These are phyloP conservation scores for Leptestheria dahalacensis DNA, from an alignment of 1,140 invertebrate species.

Conservation along the genomic window DNA sequence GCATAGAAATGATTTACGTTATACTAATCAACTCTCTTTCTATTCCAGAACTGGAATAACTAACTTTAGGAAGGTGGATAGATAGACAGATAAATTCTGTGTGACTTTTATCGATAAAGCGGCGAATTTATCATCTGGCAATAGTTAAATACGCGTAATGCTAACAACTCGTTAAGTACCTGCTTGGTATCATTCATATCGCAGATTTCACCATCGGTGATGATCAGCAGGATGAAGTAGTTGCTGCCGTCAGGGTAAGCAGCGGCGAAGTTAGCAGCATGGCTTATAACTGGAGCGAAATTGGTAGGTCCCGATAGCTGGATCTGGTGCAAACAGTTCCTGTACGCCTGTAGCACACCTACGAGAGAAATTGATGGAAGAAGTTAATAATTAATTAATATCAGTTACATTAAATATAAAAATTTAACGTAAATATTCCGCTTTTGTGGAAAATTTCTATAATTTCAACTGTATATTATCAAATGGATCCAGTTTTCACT, in stretches of 20 bases:
- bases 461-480: no score
- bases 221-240: conserved; percentile 46
- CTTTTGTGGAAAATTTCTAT: no score
- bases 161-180: not conserved
- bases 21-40: no score
- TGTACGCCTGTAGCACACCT: conserved; percentile 25
- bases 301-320: conserved; percentile 49
- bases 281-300: conserved; percentile 45
- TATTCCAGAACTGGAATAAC: no score
- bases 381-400: not conserved
- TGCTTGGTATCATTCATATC: conserved; percentile 10
- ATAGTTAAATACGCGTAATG: not conserved
- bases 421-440: no score
- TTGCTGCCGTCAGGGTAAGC: conserved; percentile 33
- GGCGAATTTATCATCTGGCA: no score
- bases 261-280: conserved; percentile 33
- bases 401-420: not conserved
- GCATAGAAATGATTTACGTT: conserved; percentile 8
- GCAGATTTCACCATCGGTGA: conserved; percentile 40
- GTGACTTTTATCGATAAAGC: no score
- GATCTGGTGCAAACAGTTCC: conserved; percentile 32
- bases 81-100: no score
- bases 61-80: no score
- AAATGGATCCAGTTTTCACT: no score
- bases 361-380: not conserved